These are phyloP conservation scores for Trigoniulus corallinus DNA, from an alignment of 1,140 invertebrate species.

Conservation along the genomic window DNA sequence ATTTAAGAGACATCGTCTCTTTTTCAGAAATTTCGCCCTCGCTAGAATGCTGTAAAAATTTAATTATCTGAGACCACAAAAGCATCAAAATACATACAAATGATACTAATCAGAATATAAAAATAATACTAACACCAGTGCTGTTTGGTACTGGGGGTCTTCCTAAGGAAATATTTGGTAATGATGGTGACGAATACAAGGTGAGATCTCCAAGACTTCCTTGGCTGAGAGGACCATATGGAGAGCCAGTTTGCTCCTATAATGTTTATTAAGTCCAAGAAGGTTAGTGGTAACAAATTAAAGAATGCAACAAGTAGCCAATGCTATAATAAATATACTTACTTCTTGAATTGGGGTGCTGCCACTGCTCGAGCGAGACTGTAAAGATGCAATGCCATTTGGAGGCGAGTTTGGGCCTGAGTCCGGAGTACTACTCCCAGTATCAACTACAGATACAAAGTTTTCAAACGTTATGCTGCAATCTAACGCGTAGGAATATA, in stretches of 20 bases:
- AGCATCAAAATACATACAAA: too few species aligned
- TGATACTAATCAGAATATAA: too few species aligned
- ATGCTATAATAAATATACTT: constrained; percentile 12
- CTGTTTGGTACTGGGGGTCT: constrained; percentile 42
- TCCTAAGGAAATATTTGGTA: constrained; percentile 89
- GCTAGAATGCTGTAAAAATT: too few species aligned
- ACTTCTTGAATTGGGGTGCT: constrained; percentile 54
- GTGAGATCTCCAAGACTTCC: constrained; percentile 43
- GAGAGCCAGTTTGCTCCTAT: constrained; percentile 35
- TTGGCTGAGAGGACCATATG: constrained; percentile 31
- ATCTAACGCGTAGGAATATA: too few species aligned
- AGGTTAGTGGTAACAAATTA: not conserved
- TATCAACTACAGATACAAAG: constrained; percentile 33
- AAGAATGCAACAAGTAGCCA: not conserved
- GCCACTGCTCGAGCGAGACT: too few species aligned
- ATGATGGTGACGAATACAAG: constrained; percentile 80
- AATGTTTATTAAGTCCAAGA: too few species aligned
- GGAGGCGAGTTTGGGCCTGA: constrained; percentile 66
- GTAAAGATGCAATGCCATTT: too few species aligned
- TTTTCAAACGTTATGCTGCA: too few species aligned
- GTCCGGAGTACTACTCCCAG: constrained; percentile 54
- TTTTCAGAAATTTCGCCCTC: too few species aligned
- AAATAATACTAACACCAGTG: not conserved
- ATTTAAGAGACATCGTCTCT: too few species aligned
- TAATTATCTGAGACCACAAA: too few species aligned